Evolutionary conservation across 2,888 invertebrate species (phyloP).

Genomic region (Papilio gigon): DNA sequence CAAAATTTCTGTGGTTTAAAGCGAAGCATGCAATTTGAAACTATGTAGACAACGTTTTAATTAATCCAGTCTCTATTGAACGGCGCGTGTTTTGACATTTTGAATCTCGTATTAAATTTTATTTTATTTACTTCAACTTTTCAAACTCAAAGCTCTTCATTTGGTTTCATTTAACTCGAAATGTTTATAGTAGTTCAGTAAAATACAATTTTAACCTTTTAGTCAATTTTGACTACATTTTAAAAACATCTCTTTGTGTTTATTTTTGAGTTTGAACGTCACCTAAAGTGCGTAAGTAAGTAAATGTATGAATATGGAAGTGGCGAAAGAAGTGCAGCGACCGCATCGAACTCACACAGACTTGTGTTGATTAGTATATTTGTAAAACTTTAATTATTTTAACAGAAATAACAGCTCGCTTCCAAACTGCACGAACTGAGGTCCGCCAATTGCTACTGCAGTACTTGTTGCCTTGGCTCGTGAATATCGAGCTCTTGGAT

Average conservation of each 20-base stretch:
- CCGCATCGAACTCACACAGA: too few species aligned
- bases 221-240: too few species aligned
- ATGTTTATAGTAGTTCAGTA: too few species aligned
- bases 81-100: neutral
- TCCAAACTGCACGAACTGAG: conserved; percentile 97
- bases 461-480: conserved; percentile 97
- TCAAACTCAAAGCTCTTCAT: too few species aligned
- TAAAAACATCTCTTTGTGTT: too few species aligned
- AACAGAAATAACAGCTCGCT: conserved; percentile 97
- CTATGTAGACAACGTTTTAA: neutral
- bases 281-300: too few species aligned
- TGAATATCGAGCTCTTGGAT: conserved; percentile 99
- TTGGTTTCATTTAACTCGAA: too few species aligned
- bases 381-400: conserved; percentile 36
- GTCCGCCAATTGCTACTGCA: conserved; percentile 95
- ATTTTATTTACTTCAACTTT: neutral
- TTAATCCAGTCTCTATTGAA: neutral
- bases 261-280: too few species aligned
- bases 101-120: neutral
- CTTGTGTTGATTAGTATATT: neutral
- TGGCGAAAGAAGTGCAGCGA: too few species aligned
- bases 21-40: neutral
- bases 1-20: neutral
- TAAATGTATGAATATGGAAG: too few species aligned
- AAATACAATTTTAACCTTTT: too few species aligned